Conservation (phyloP, 1,140 invertebrate species). For the Saccostrea echinata region DNA sequence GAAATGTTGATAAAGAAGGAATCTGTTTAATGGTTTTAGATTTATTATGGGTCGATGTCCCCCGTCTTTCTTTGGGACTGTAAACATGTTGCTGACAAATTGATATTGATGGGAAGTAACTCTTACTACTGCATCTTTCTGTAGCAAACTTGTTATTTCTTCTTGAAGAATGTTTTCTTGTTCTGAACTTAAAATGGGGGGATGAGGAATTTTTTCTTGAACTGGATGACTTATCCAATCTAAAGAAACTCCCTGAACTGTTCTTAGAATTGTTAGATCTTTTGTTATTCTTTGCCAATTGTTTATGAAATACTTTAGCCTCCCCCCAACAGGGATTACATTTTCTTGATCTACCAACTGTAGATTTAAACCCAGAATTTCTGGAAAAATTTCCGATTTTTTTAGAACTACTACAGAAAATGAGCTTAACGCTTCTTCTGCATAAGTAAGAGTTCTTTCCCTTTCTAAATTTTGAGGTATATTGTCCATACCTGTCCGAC, state of each 20-base stretch:
- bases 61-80: background rate
- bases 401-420: background rate
- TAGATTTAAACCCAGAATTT: background rate
- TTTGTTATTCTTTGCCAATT: too few relatives aligned
- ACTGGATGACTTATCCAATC: too few relatives aligned
- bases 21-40: conserved; percentile 49
- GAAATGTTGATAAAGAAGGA: too few relatives aligned
- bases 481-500: background rate
- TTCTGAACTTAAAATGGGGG: background rate
- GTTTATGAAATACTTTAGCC: background rate
- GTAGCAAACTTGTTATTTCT: conserved; percentile 30
- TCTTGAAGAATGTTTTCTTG: conserved; percentile 20
- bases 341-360: conserved; percentile 6
- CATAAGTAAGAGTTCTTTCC: too few relatives aligned
- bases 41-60: background rate
- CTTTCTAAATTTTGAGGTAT: conserved; percentile 9
- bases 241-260: too few relatives aligned
- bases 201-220: background rate
- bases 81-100: conserved; percentile 21
- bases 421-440: background rate
- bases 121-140: conserved; percentile 6
- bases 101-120: background rate
- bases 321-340: conserved; percentile 2
- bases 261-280: too few relatives aligned
- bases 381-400: background rate